Evolutionary conservation across 2,113 vertebrate genomes (phyloP).

Genomic region (Grantiella picta): DNA sequence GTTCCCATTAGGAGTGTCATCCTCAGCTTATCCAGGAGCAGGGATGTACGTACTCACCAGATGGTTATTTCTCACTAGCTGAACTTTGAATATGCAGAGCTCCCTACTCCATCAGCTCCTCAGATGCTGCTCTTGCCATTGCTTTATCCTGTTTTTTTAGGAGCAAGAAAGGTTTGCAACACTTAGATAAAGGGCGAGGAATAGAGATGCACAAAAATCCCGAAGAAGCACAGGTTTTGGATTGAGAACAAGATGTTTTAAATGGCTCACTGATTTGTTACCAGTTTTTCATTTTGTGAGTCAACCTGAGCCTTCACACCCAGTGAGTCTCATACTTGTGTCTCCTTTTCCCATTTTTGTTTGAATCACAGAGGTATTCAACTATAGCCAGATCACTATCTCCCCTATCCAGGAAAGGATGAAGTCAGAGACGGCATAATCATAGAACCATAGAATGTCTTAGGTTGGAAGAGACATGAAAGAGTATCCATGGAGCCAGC

Average conservation of each 20-base stretch:
- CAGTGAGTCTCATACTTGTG: not conserved
- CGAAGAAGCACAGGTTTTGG: not conserved
- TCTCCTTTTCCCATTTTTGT: not conserved
- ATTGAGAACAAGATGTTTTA: not conserved
- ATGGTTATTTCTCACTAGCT: conserved; percentile 11
- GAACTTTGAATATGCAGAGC: not conserved
- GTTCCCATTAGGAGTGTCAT: conserved; percentile 10
- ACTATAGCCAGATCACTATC: accelerated
- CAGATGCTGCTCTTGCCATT: not conserved
- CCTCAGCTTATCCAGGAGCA: not conserved
- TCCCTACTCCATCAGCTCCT: not conserved
- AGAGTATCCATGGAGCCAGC: not conserved
- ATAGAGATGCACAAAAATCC: not conserved
- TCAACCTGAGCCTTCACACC: not conserved
- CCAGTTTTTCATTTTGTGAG: not conserved
- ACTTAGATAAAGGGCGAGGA: not conserved
- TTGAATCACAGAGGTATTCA: not conserved
- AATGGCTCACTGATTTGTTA: not conserved
- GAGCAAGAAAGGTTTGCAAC: not conserved
- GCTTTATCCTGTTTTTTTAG: not conserved
- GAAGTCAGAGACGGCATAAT: not conserved
- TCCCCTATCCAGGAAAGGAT: accelerated
- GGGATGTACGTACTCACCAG: not conserved
- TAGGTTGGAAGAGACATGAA: not conserved
- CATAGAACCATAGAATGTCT: not conserved